Base-by-base conservation (phyloP, 2,113 vertebrate genomes). In the Xiphophorus couchianus region DNA sequence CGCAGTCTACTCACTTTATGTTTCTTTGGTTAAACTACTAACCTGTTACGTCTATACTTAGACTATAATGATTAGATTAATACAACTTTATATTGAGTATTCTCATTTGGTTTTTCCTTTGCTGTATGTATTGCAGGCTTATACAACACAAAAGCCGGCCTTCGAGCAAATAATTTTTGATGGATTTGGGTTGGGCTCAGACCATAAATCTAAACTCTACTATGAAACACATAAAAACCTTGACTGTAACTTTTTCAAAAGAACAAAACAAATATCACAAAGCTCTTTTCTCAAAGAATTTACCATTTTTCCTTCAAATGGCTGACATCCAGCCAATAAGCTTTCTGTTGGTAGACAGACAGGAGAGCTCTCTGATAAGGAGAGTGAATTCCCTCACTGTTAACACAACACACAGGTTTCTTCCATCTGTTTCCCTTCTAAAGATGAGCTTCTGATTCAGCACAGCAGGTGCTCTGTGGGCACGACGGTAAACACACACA, bases 401-500 rank as follows among this genome's bases (percentile, higher is more conserved):
- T 71, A 58, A 78, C 35, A 76, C 25, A 19, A 65, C 25, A 11
- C 76, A 27, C 84, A 86, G 77, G 76, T 88, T 87, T 69, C 80
- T 73, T 87, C 90, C 91, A 89, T 89, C 89, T 87, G 87, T 71
- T 87, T 86, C 33, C 69, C 51, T 67, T 82, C 87, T 88, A 82
- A 82, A 86, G 82, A 86, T 76, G 77, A 80, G 73, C 62, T 83
- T 82, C 84, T 84, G 74, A 87, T 37, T 71, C 78, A 11, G 62
- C 82, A 58, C 80, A 82, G 84, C 89, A 89, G 87, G 87, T 91
- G 88, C 88, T 90, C 62, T 73, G 87, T 90, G 88, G 87, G 88
- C 74, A 85, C 66, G 76, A 77, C 74, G 76, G 77, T 65, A 83
- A 83, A 82, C 10, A 86, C 80, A 77, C 86, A 79, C 65, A n/a